These are phyloP conservation scores for Lasioglossum zephyrum DNA, from an alignment of 2,888 invertebrate species.

Conservation along the genomic window DNA sequence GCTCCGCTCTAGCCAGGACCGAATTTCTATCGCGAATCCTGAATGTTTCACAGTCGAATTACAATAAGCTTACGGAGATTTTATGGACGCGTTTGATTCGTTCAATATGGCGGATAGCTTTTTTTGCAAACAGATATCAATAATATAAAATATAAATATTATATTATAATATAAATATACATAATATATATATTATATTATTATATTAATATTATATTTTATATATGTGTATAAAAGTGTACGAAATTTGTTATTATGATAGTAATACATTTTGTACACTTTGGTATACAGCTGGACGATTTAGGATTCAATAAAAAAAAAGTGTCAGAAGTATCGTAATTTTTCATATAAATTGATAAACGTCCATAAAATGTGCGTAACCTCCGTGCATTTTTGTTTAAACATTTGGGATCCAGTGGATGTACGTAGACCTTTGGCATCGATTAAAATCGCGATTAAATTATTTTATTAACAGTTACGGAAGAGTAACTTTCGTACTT, in stretches of 20 bases:
- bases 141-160: not conserved
- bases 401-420: not conserved
- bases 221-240: not conserved
- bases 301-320: not conserved
- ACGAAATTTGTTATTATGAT: not conserved
- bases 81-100: not conserved
- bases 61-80: not conserved
- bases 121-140: not conserved
- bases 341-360: not conserved
- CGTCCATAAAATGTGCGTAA: not conserved
- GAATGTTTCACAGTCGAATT: not conserved
- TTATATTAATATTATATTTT: no score
- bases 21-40: constrained; percentile 39
- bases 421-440: not conserved
- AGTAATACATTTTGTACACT: not conserved
- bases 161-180: no score
- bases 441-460: not conserved
- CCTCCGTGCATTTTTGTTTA: not conserved
- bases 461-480: not conserved
- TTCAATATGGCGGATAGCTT: not conserved
- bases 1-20: constrained; percentile 37
- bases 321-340: not conserved
- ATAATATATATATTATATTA: no score
- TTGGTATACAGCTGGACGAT: not conserved
- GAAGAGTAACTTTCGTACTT: not conserved